Conservation (phyloP, 2,888 invertebrate species). For the Drosophila tanythrix region DNA sequence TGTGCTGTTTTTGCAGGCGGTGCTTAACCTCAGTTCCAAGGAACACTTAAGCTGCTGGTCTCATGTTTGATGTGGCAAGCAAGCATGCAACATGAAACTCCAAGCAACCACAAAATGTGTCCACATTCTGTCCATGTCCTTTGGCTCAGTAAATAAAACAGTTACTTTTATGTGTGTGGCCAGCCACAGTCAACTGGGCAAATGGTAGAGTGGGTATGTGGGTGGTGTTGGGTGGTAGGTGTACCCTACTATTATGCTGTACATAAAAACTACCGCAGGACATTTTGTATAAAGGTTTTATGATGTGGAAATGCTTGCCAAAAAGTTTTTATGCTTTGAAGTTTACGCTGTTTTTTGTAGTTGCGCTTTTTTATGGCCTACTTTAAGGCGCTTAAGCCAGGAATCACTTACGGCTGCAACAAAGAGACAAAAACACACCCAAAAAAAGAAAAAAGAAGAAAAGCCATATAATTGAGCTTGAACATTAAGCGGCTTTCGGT, state of each 20-base stretch:
- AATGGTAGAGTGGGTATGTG: slow-evolving; percentile 7
- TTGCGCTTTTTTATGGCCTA: slow-evolving; percentile 57
- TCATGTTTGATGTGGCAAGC: slow-evolving; percentile 51
- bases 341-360: slow-evolving; percentile 37
- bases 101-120: slow-evolving; percentile 32
- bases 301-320: slow-evolving; percentile 39
- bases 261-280: slow-evolving; percentile 39
- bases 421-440: neutral
- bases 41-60: slow-evolving; percentile 60
- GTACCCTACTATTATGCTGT: slow-evolving; percentile 5
- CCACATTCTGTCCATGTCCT: slow-evolving; percentile 13
- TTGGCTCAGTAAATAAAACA: slow-evolving; percentile 57
- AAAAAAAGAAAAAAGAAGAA: slow-evolving; percentile 22
- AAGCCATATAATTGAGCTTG: slow-evolving; percentile 76
- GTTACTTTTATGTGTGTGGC: slow-evolving; percentile 46
- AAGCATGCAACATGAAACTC: slow-evolving; percentile 40
- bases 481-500: slow-evolving; percentile 70
- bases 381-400: slow-evolving; percentile 55
- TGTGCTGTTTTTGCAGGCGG: slow-evolving; percentile 24
- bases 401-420: slow-evolving; percentile 42
- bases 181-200: slow-evolving; percentile 38
- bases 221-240: too few species aligned
- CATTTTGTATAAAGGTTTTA: slow-evolving; percentile 29
- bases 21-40: slow-evolving; percentile 64
- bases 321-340: slow-evolving; percentile 45